These are phyloP conservation scores for Cebidichthys violaceus DNA, from an alignment of 2,113 vertebrate species.

Conservation along the genomic window DNA sequence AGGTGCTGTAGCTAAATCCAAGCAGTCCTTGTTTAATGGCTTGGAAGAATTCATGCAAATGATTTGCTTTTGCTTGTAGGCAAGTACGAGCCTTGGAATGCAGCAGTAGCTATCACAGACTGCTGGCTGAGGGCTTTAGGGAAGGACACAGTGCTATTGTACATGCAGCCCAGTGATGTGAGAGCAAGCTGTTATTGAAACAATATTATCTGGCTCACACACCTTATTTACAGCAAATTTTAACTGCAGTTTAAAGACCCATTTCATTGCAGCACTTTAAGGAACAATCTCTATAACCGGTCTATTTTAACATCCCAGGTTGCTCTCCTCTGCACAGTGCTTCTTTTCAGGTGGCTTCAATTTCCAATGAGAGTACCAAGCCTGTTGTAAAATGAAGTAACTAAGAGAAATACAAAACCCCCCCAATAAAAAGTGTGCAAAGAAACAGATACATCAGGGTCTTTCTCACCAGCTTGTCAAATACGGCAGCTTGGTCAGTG, in stretches of 20 bases:
- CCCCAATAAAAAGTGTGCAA: not conserved
- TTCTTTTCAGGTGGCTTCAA: slow-evolving; percentile 13
- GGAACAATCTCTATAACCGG: slow-evolving; percentile 42
- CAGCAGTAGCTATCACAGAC: slow-evolving; percentile 33
- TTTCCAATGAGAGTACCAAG: not conserved
- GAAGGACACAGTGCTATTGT: slow-evolving; percentile 33
- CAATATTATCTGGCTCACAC: slow-evolving; percentile 36
- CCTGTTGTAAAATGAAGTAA: slow-evolving; percentile 24
- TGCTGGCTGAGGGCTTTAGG: slow-evolving; percentile 33
- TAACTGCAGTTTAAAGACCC: slow-evolving; percentile 56
- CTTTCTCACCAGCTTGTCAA: not conserved
- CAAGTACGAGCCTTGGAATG: slow-evolving; percentile 41
- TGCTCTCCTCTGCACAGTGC: slow-evolving; percentile 1
- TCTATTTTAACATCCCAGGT: slow-evolving; percentile 44
- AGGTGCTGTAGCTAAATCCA: slow-evolving; percentile 30
- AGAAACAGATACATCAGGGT: not conserved
- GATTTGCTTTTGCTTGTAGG: slow-evolving; percentile 47
- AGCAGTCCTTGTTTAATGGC: slow-evolving; percentile 48
- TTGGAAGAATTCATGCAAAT: slow-evolving; percentile 58
- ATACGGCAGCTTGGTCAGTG: not conserved
- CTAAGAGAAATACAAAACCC: not conserved
- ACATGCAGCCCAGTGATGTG: slow-evolving; percentile 21
- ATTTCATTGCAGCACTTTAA: slow-evolving; percentile 43
- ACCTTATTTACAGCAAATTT: slow-evolving; percentile 55
- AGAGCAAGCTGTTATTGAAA: slow-evolving; percentile 42